A percentile compares a stretch with the other conserved stretches of the same genome.
phyloP scores from a whole-genome alignment of 2,797 vertebrate genomes.

The Anableps anableps region DNA sequence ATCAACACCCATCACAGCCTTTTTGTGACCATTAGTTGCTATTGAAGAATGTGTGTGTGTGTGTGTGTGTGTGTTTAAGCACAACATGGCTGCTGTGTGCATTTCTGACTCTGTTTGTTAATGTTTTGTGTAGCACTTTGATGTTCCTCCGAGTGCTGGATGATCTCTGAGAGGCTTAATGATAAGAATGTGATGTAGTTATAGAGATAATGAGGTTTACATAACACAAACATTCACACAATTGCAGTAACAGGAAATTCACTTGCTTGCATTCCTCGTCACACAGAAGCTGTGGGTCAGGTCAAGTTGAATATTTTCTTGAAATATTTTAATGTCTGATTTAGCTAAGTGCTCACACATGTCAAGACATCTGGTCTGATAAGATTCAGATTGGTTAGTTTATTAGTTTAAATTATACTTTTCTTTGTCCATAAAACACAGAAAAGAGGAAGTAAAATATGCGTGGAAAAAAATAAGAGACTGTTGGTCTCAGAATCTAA shows the following conservation, averaged over 20 bases:
- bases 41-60: slow-evolving; percentile 3
- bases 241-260: slow-evolving; percentile 20
- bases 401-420: slow-evolving; percentile 17
- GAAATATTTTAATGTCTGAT: neutral
- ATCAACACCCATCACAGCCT: slow-evolving; percentile 53
- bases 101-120: slow-evolving; percentile 20
- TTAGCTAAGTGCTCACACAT: neutral
- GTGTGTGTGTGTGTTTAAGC: slow-evolving; percentile 7
- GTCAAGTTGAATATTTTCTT: slow-evolving; percentile 29
- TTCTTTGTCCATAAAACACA: slow-evolving; percentile 7
- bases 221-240: slow-evolving; percentile 37
- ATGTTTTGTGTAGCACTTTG: slow-evolving; percentile 52
- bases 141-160: slow-evolving; percentile 55
- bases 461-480: slow-evolving; percentile 27
- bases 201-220: slow-evolving; percentile 71
- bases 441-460: slow-evolving; percentile 24
- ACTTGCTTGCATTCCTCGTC: slow-evolving; percentile 17
- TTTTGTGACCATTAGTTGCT: slow-evolving; percentile 25
- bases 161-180: slow-evolving; percentile 63
- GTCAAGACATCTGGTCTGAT: slow-evolving; percentile 27
- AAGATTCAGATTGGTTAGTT: slow-evolving; percentile 14
- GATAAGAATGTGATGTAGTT: slow-evolving; percentile 64
- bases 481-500: slow-evolving; percentile 15
- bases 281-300: slow-evolving; percentile 14
- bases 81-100: slow-evolving; percentile 8